Conservation (phyloP, 2,888 invertebrate species). For the Cephus runcator region DNA sequence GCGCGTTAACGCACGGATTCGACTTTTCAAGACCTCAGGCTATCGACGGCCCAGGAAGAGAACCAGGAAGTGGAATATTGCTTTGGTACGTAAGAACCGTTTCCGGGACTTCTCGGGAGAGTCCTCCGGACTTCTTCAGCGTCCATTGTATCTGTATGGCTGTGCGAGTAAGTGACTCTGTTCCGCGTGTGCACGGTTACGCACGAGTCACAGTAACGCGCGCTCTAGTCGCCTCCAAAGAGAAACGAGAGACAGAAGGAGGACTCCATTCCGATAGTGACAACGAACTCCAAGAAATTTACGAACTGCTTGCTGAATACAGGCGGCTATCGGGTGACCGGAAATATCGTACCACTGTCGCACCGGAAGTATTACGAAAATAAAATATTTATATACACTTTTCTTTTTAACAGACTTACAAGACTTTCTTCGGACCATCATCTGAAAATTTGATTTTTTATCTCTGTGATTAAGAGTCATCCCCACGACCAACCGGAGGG, state of each 20-base stretch:
- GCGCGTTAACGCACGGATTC: conserved; percentile 37
- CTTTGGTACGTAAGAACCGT: background rate
- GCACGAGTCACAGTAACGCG: background rate
- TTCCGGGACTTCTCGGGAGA: background rate
- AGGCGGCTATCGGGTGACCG: background rate
- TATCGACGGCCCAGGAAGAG: background rate
- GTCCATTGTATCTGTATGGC: background rate
- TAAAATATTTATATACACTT: background rate
- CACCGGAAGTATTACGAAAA: background rate
- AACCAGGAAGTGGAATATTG: background rate
- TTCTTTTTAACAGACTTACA: background rate
- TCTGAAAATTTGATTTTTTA: background rate
- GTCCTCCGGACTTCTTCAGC: background rate
- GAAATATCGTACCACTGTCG: background rate
- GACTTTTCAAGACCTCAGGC: background rate
- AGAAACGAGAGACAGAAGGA: background rate
- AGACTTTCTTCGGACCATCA: background rate
- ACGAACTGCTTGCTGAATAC: background rate
- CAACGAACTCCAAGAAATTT: background rate
- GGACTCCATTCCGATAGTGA: background rate
- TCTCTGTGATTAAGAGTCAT: background rate
- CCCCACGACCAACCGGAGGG: background rate
- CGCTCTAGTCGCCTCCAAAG: background rate
- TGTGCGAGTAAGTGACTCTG: background rate
- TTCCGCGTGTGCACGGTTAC: background rate